These are phyloP conservation scores for Montipora capitata DNA, from an alignment of 92 coral and sea anemone species.

Conservation along the genomic window DNA sequence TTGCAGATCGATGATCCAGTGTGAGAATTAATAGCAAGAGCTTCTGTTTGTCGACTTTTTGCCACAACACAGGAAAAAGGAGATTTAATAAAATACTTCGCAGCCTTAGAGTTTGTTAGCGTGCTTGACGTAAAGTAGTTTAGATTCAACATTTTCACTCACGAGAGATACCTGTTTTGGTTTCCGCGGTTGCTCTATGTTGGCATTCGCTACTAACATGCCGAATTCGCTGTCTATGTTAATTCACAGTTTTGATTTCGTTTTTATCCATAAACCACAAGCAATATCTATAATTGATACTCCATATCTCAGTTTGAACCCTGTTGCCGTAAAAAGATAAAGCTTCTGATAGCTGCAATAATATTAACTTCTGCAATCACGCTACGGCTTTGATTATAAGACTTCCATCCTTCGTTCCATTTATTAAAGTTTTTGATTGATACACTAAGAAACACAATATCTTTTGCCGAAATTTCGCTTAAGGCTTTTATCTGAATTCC, in stretches of 20 bases:
- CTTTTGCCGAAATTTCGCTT: background rate
- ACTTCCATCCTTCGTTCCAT: too few species aligned
- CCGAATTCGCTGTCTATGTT: too few species aligned
- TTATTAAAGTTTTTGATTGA: background rate
- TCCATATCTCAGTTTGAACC: slow-evolving; percentile 2
- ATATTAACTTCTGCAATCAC: background rate
- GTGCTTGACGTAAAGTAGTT: background rate
- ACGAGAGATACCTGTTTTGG: too few species aligned
- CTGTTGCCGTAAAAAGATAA: background rate
- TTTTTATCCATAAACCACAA: too few species aligned
- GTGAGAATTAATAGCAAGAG: too few species aligned
- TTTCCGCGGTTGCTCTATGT: too few species aligned
- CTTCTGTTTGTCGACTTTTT: too few species aligned
- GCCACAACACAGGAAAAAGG: background rate
- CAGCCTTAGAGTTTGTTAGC: background rate
- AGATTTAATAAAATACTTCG: background rate
- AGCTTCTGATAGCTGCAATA: background rate
- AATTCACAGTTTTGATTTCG: too few species aligned
- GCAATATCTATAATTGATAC: background rate
- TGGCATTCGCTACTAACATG: too few species aligned
- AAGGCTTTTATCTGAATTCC: slow-evolving; percentile 8
- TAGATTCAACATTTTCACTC: too few species aligned
- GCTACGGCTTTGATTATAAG: background rate
- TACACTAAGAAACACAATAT: background rate
- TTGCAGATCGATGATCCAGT: too few species aligned